Conservation (phyloP, 2,113 vertebrate species). For the Hippopotamus amphibius region DNA sequence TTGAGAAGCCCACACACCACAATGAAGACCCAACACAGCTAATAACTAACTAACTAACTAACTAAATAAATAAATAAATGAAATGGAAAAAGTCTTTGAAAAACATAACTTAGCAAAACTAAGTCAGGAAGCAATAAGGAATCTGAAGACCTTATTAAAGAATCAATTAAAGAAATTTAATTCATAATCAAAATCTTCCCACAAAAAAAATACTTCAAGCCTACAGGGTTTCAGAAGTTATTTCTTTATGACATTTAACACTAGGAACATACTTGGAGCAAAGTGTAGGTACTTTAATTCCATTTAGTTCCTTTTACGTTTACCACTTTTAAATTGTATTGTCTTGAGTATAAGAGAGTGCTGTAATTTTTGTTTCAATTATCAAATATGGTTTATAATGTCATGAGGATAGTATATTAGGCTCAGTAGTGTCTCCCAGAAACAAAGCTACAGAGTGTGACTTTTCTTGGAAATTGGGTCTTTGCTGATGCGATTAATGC, state of each 20-base stretch:
- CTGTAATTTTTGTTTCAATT: background rate
- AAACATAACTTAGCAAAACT: background rate
- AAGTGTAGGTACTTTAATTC: background rate
- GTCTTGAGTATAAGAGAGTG: background rate
- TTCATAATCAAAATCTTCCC: background rate
- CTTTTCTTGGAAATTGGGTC: background rate
- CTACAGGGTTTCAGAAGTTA: background rate
- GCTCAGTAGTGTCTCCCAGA: background rate
- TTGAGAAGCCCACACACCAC: too few relatives aligned
- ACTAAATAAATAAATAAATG: background rate
- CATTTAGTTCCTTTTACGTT: background rate
- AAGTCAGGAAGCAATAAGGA: background rate
- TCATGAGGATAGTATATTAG: background rate
- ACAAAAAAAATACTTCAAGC: background rate
- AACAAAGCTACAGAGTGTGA: background rate
- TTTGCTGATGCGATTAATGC: background rate
- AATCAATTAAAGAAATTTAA: background rate
- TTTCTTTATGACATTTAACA: background rate
- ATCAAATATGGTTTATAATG: background rate
- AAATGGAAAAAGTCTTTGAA: background rate
- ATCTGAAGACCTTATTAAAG: background rate
- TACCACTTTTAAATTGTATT: background rate
- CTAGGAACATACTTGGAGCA: rapidly evolving
- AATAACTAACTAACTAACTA: too few relatives aligned
- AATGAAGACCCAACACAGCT: too few relatives aligned